These are phyloP conservation scores for Stictonetta naevosa DNA, from an alignment of 2,113 vertebrate species.

Conservation along the genomic window DNA sequence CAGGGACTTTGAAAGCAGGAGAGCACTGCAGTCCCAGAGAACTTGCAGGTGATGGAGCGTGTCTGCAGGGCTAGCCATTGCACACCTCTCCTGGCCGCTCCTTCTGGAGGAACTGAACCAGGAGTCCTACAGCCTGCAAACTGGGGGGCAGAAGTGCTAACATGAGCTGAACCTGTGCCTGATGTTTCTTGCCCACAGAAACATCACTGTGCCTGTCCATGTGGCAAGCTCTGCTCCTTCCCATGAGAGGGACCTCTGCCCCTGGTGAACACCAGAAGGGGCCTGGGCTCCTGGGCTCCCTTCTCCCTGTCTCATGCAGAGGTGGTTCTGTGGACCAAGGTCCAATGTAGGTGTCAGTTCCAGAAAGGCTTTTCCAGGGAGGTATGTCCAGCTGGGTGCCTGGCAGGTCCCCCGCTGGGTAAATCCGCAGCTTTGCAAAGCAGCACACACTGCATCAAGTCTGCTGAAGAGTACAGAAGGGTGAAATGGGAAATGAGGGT, in stretches of 20 bases:
- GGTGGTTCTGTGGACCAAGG: not conserved
- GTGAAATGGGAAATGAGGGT: not conserved
- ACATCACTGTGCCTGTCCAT: not conserved
- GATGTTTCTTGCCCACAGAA: not conserved
- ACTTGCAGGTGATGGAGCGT: not conserved
- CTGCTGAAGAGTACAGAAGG: not conserved
- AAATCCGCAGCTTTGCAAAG: not conserved
- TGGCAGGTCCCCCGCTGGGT: not conserved
- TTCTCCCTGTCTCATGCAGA: not conserved
- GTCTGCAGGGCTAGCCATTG: not conserved
- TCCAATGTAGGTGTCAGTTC: not conserved
- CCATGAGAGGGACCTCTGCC: not conserved
- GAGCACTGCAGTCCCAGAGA: not conserved
- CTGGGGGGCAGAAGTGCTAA: not conserved
- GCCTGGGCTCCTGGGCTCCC: not conserved
- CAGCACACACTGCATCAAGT: not conserved
- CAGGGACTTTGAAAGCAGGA: not conserved
- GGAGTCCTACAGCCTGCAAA: not conserved
- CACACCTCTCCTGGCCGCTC: not conserved
- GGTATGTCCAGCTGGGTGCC: not conserved
- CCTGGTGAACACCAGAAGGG: not conserved
- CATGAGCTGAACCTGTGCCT: not conserved
- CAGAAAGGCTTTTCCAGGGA: not conserved
- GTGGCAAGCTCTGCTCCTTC: not conserved
- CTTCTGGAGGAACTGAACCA: not conserved